Evolutionary conservation across 2,888 invertebrate genomes (phyloP).

Genomic region (Griposia aprilina): DNA sequence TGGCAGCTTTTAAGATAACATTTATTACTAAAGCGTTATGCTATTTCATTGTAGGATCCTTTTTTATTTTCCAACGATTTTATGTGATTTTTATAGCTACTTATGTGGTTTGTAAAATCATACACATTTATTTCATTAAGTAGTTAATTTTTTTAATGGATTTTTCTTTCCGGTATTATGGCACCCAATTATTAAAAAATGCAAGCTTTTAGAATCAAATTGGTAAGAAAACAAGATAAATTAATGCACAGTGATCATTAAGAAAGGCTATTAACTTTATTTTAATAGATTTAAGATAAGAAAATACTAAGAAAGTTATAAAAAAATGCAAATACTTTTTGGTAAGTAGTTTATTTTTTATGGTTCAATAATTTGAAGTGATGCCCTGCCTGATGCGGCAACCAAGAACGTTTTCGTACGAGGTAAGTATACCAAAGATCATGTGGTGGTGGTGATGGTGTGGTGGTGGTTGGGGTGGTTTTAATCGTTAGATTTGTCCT

Average conservation of each 20-base stretch:
- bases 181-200: not conserved
- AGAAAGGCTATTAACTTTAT: slow-evolving; percentile 25
- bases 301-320: not conserved
- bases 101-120: slow-evolving; percentile 61
- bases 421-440: not conserved
- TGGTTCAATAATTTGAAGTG: not conserved
- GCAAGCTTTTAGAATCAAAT: not conserved
- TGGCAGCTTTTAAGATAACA: slow-evolving; percentile 73
- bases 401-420: not conserved
- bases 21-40: slow-evolving; percentile 72
- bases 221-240: slow-evolving; percentile 21
- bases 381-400: not conserved
- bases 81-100: slow-evolving; percentile 71
- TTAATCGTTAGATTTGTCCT: not conserved
- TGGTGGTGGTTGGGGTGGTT: too few relatives aligned
- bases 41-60: slow-evolving; percentile 68
- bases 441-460: too few relatives aligned
- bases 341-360: not conserved
- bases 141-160: not conserved
- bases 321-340: slow-evolving; percentile 21
- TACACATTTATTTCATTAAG: slow-evolving; percentile 20
- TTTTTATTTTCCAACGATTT: slow-evolving; percentile 73
- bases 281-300: slow-evolving; percentile 4
- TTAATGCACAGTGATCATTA: slow-evolving; percentile 30
- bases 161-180: slow-evolving; percentile 17